Evolutionary conservation across 2,797 vertebrate species (phyloP), one percentile per base, ranked within the genome.

Genomic region (Cuculus canorus): DNA sequence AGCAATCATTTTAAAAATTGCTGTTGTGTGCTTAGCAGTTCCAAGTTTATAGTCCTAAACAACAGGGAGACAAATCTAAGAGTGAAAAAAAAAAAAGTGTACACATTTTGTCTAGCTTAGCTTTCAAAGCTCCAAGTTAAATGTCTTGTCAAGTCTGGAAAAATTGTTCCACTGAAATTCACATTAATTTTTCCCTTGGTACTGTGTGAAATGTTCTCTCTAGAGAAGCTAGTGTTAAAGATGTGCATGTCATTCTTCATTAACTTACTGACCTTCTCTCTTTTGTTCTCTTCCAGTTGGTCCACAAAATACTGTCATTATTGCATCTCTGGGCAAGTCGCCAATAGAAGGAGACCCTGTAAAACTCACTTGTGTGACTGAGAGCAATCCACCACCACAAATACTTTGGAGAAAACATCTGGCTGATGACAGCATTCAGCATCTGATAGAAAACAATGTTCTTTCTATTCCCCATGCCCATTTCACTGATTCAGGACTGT

Each of bases 261-360:
- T 83, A 78, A 45, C 47, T 83, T 77, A 56, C 32, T 76, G 64
- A 65, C 18, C 35, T 54, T 37, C 11, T 90, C 61, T 83, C 41
- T 84, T 82, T 52, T 91, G 28, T 81, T 95, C 52, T 90, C 35
- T 82, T 91, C 52, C 63, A 97, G 97, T 92, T 95, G 97, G 96
- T 32, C 97, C 96, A 32, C 83, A 82, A 81, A 96, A 94, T 57
- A 96, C 96, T 70, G 5, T 3, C 22, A 90, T 96, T 82, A 75
- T 41, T 63, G 60, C 52, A 39, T 93, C 82, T 87, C 95, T 96
- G 78, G 13, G 66, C 45, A 92, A 7, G 7, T 87, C 4, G 0
- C 2, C 17, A 52, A 77, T 80, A 79, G 70, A 93, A 77, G 95
- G 93, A 76, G 54, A 71, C 3, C 8, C 82, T 81, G 33, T 97